Evolutionary conservation across 2,113 vertebrate genomes (phyloP).

Genomic region (Pelobates fuscus): DNA sequence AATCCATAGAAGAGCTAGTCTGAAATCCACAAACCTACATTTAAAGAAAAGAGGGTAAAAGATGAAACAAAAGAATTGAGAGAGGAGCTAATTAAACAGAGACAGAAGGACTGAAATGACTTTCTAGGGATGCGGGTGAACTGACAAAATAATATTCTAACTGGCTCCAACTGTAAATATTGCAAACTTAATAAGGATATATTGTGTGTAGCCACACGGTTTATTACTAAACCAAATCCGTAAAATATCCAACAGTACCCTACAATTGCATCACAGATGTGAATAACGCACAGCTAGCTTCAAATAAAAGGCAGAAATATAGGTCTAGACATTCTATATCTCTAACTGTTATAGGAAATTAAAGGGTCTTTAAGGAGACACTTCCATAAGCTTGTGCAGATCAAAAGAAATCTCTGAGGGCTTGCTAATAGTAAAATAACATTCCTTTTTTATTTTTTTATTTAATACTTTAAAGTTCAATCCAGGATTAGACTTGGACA

Average conservation of each 20-base stretch:
- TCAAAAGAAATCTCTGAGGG: conserved; percentile 40
- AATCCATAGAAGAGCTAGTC: too few relatives aligned
- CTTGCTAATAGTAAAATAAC: conserved; percentile 46
- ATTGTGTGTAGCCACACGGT: too few relatives aligned
- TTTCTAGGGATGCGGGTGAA: too few relatives aligned
- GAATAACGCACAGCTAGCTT: background rate
- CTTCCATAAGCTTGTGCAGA: conserved; percentile 37
- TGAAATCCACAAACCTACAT: too few relatives aligned
- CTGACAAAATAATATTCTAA: too few relatives aligned
- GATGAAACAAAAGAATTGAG: too few relatives aligned
- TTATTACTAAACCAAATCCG: too few relatives aligned
- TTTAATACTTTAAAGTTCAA: conserved; percentile 47
- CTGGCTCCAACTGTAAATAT: too few relatives aligned
- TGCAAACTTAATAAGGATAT: too few relatives aligned
- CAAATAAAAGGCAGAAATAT: conserved; percentile 39
- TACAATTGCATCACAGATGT: conserved; percentile 13
- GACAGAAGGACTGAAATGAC: too few relatives aligned
- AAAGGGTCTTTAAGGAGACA: conserved; percentile 45
- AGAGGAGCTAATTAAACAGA: too few relatives aligned
- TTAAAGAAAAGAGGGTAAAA: too few relatives aligned
- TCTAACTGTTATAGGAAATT: conserved; percentile 46
- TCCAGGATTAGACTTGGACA: conserved; percentile 37
- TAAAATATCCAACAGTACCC: background rate
- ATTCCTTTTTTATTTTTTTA: conserved; percentile 40
- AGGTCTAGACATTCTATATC: conserved; percentile 34